Conservation (phyloP, 2,113 vertebrate species). For the Columbina picui region DNA sequence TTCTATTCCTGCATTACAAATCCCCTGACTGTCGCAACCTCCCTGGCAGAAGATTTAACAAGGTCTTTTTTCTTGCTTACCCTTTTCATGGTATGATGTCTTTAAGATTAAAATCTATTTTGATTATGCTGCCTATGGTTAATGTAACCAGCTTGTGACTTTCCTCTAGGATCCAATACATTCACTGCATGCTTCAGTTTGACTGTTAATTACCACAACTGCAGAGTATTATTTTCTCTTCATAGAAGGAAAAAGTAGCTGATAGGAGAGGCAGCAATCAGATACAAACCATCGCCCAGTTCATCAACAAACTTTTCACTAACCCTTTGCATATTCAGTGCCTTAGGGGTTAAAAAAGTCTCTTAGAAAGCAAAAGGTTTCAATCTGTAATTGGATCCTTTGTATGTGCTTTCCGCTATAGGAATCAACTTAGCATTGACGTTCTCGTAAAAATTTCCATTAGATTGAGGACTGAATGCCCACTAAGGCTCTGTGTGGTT, state of each 20-base stretch:
- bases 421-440: slow-evolving; percentile 79
- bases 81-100: not conserved
- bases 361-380: slow-evolving; percentile 70
- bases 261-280: not conserved
- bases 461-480: slow-evolving; percentile 77
- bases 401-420: slow-evolving; percentile 76
- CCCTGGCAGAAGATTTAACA: not conserved
- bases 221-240: not conserved
- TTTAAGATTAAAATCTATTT: not conserved
- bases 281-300: not conserved
- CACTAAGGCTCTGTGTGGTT: slow-evolving; percentile 73
- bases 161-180: not conserved
- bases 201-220: not conserved
- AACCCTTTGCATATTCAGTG: slow-evolving; percentile 32
- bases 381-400: slow-evolving; percentile 76
- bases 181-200: not conserved
- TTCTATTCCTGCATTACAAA: not conserved
- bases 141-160: not conserved
- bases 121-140: not conserved
- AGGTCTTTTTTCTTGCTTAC: not conserved
- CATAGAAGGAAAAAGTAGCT: not conserved
- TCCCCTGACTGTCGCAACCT: not conserved
- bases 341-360: slow-evolving; percentile 68
- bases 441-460: slow-evolving; percentile 80
- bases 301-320: slow-evolving; percentile 18